Percentiles rank a stretch among this genome's conserved stretches.
Conservation (phyloP, 2,888 invertebrate species). For the Hydrotaea diabolus region DNA sequence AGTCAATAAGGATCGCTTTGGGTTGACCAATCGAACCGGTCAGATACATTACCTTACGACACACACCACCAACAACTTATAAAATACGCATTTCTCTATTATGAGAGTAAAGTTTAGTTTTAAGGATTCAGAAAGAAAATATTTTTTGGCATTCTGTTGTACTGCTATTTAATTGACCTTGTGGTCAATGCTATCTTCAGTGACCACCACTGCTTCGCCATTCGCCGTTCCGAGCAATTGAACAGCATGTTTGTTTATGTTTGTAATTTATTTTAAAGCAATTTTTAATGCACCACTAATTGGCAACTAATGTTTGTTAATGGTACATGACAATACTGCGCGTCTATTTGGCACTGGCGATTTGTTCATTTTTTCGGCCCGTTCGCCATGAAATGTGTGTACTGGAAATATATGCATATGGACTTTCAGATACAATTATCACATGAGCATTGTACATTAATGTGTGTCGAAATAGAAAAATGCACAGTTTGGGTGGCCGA, state of each 20-base stretch:
- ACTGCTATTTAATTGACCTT: neutral
- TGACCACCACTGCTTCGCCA: neutral
- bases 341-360: conserved; percentile 68
- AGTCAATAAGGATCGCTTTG: no score
- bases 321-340: conserved; percentile 65
- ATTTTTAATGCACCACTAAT: conserved; percentile 67
- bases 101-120: no score
- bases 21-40: no score
- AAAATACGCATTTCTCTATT: no score
- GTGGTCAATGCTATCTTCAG: neutral
- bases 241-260: conserved; percentile 57
- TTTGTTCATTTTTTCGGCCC: conserved; percentile 63
- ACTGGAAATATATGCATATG: conserved; percentile 20
- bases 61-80: no score
- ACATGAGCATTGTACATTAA: no score
- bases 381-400: conserved; percentile 16
- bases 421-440: no score
- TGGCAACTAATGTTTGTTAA: conserved; percentile 67
- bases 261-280: conserved; percentile 65
- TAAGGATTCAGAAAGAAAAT: no score
- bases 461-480: no score
- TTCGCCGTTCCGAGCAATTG: conserved; percentile 54
- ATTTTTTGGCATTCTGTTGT: no score
- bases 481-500: no score
- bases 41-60: no score